Evolutionary conservation across 2,797 vertebrate species (phyloP), one percentile per base, ranked within the genome.

Genomic region (Telmatherina bonti): DNA sequence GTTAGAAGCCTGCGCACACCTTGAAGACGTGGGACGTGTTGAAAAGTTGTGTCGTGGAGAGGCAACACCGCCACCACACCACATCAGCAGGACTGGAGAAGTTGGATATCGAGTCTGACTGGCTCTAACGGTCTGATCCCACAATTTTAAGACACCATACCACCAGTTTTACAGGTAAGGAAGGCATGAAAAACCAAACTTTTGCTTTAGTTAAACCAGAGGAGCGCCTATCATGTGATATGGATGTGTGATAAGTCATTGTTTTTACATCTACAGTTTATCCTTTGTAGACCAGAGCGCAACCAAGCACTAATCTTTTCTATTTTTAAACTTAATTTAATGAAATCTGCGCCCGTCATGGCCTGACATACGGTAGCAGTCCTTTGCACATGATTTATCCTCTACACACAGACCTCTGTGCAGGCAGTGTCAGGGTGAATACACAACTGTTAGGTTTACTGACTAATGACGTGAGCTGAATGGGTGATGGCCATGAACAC

Each of bases 401-500:
- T 57, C 33, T 18, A 20, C 36, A 13, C 36, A n/a, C 63, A 29
- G 58, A n/a, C 20, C 20, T 60, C 71, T 41, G 54, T 11, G 56
- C 54, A 31, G 27, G 5, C 51, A 67, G 70, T 16, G 18, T n/a
- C 16, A 13, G 33, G 31, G 70, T 74, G 72, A 45, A 72, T 30
- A 36, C 69, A 41, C 29, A 47, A 56, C 68, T 33, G 3, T 26
- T 43, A 55, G 73, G 41, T 52, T 16, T 33, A 31, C 51, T 4
- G 60, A 76, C 69, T 59, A 15, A 20, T 74, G 77, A 72, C 85
- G 78, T 85, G 87, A 87, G 43, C 60, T 74, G 84, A 79, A 85
- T 85, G 78, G 73, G 7, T 79, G 82, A 88, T 85, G 70, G 58
- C 75, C 59, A 52, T 62, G 72, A 68, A 61, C 84, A 70, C 54